A percentile compares a stretch with the other conserved stretches of the same genome.
Evolutionary conservation across 2,888 invertebrate species (phyloP).

Genomic region (Drosophila diplacantha): DNA sequence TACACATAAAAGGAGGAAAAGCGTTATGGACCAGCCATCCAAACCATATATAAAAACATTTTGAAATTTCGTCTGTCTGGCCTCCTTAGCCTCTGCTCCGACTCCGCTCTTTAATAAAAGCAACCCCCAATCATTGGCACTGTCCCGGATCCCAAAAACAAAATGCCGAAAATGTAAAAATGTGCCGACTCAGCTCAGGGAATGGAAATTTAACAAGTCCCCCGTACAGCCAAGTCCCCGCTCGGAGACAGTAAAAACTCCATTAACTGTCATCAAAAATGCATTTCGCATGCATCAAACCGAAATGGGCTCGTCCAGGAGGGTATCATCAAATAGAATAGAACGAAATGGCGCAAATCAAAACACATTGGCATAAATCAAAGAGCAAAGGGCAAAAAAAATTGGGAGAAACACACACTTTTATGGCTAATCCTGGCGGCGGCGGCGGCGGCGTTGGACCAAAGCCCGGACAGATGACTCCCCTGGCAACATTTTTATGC

Average conservation of each 20-base stretch:
- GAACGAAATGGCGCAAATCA: conserved; percentile 67
- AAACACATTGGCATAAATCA: conserved; percentile 72
- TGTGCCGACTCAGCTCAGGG: conserved; percentile 54
- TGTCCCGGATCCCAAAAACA: conserved; percentile 23
- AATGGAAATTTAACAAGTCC: conserved; percentile 19
- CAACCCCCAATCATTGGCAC: conserved; percentile 52
- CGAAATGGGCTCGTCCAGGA: conserved; percentile 23
- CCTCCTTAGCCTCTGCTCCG: background rate
- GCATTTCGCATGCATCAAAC: conserved; percentile 67
- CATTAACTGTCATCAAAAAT: conserved; percentile 75
- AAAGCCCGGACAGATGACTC: conserved; percentile 34
- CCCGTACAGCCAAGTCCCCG: conserved; percentile 47
- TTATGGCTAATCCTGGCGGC: conserved; percentile 66
- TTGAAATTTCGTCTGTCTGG: conserved; percentile 38
- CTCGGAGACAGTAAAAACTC: conserved; percentile 69
- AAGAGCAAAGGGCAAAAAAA: conserved; percentile 32
- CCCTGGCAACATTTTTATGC: conserved; percentile 61
- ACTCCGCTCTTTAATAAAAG: conserved; percentile 33
- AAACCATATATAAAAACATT: conserved; percentile 28
- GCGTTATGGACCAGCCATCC: conserved; percentile 22
- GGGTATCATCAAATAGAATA: conserved; percentile 63
- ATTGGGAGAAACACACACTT: conserved; percentile 40
- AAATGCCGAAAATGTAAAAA: conserved; percentile 31
- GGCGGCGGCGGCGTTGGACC: conserved; percentile 24
- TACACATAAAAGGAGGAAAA: conserved; percentile 26